Conservation (phyloP, 1,140 invertebrate genomes). For the Platorchestia sp. region DNA sequence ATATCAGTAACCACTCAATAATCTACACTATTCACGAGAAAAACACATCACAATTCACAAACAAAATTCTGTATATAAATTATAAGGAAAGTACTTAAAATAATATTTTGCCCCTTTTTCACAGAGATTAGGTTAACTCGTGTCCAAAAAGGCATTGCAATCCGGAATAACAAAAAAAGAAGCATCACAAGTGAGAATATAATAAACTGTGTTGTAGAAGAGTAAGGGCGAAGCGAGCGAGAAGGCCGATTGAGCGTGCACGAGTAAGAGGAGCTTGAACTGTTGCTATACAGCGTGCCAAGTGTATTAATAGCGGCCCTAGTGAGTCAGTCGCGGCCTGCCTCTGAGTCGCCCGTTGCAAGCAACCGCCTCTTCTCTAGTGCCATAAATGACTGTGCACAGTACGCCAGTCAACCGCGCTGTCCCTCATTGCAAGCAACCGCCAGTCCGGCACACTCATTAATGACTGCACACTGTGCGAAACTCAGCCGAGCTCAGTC, state of each 20-base stretch:
- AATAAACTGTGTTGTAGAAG: not conserved
- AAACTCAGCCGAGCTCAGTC: no score
- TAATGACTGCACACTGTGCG: not conserved
- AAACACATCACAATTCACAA: not conserved
- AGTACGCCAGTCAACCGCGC: not conserved
- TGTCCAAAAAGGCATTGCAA: not conserved
- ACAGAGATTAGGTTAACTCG: not conserved
- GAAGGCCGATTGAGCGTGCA: not conserved
- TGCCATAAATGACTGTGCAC: not conserved
- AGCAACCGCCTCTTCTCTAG: not conserved
- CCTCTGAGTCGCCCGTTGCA: slow-evolving; percentile 3
- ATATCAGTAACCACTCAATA: not conserved
- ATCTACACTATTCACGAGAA: not conserved
- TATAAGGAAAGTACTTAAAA: not conserved
- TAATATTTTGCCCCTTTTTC: not conserved
- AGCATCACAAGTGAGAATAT: not conserved
- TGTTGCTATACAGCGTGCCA: slow-evolving; percentile 42
- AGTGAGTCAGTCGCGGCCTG: slow-evolving; percentile 12
- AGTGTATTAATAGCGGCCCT: slow-evolving; percentile 17
- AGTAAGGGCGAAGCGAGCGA: not conserved
- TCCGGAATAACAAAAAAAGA: not conserved
- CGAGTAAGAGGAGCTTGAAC: slow-evolving; percentile 31
- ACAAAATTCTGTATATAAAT: not conserved
- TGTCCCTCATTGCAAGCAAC: not conserved
- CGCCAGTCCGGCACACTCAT: not conserved